A percentile compares a stretch with the other conserved stretches of the same genome.
Conservation (phyloP, 2,888 invertebrate genomes). For the Scaptomyza polygonia region DNA sequence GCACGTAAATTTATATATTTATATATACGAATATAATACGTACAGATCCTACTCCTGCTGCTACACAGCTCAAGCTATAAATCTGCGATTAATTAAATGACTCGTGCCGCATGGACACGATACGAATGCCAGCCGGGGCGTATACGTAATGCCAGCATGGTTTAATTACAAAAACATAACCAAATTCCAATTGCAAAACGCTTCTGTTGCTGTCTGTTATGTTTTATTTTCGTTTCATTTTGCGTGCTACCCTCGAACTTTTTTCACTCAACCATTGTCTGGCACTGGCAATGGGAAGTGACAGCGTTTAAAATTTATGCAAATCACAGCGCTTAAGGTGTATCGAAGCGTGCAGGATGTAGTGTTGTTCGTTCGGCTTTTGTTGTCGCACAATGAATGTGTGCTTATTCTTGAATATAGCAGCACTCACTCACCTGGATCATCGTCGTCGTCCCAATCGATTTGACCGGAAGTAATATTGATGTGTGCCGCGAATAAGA, state of each 20-base stretch:
- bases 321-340: slow-evolving; percentile 63
- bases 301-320: slow-evolving; percentile 63
- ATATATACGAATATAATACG: slow-evolving; percentile 20
- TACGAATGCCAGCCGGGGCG: slow-evolving; percentile 35
- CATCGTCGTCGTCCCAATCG: slow-evolving; percentile 85
- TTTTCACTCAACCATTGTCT: slow-evolving; percentile 56
- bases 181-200: slow-evolving; percentile 63
- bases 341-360: slow-evolving; percentile 37
- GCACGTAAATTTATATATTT: slow-evolving; percentile 23
- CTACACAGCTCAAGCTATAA: slow-evolving; percentile 65
- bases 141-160: slow-evolving; percentile 74
- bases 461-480: slow-evolving; percentile 83
- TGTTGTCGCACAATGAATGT: slow-evolving; percentile 54
- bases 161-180: slow-evolving; percentile 79
- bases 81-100: slow-evolving; percentile 77
- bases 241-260: neutral
- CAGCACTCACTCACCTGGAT: slow-evolving; percentile 83
- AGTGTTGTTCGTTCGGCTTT: slow-evolving; percentile 42
- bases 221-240: neutral
- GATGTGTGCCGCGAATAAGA: slow-evolving; percentile 80
- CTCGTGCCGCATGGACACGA: slow-evolving; percentile 19
- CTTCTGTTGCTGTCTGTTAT: slow-evolving; percentile 45
- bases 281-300: slow-evolving; percentile 3
- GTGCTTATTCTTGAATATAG: slow-evolving; percentile 18
- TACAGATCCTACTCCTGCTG: slow-evolving; percentile 14